Percentiles rank a stretch among this genome's conserved stretches.
Conservation (phyloP, 2,113 vertebrate genomes). For the Trematocara nigrifrons region DNA sequence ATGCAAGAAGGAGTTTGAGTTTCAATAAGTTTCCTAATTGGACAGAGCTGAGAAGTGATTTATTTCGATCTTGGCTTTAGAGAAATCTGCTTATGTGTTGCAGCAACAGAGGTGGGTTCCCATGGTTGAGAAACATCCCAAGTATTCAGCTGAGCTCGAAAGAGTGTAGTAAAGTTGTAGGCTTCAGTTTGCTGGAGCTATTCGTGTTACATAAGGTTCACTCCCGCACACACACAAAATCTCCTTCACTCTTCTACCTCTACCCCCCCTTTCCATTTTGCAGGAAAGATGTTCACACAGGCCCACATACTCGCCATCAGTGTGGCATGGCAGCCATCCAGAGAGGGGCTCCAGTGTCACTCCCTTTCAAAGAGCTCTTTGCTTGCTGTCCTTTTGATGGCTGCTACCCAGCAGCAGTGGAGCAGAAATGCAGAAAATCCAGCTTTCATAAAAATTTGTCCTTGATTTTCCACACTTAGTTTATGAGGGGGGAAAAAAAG, state of each 20-base stretch:
- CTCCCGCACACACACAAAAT: neutral
- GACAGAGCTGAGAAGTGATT: neutral
- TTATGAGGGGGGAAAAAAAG: neutral
- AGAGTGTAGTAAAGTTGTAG: conserved; percentile 49
- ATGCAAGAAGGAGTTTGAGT: neutral
- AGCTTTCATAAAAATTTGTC: conserved; percentile 56
- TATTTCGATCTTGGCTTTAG: neutral
- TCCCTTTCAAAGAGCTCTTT: conserved; percentile 62
- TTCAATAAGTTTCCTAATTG: neutral
- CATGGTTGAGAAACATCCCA: conserved; percentile 36
- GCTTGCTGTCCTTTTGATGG: conserved; percentile 55
- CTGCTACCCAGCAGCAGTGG: conserved; percentile 35
- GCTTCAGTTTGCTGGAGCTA: conserved; percentile 35
- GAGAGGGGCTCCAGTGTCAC: conserved; percentile 49
- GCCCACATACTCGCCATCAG: conserved; percentile 33
- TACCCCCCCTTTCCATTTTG: conserved; percentile 16
- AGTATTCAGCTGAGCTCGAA: conserved; percentile 10
- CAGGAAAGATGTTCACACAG: conserved; percentile 41
- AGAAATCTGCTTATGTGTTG: conserved; percentile 24
- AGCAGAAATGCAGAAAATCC: conserved; percentile 35
- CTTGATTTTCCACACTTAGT: conserved; percentile 34
- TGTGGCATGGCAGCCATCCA: conserved; percentile 51
- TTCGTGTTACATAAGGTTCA: conserved; percentile 55
- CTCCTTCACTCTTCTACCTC: neutral
- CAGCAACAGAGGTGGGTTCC: neutral